A percentile compares a stretch with the other conserved stretches of the same genome.
Conservation (phyloP, 2,113 vertebrate species). For the Spizaetus ornatus region DNA sequence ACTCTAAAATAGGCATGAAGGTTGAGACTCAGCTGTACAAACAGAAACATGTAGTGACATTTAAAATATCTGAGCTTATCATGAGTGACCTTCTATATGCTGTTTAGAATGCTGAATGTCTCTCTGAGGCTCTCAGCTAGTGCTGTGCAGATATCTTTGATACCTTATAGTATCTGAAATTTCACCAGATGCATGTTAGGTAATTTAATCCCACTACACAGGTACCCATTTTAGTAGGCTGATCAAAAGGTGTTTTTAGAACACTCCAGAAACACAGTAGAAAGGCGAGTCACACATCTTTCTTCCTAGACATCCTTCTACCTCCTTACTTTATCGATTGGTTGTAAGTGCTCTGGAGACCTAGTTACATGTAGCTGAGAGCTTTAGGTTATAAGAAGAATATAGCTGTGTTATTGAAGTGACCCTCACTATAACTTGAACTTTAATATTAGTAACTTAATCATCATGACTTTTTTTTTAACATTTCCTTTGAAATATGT, state of each 20-base stretch:
- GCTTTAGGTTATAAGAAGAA: not conserved
- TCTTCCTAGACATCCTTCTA: not conserved
- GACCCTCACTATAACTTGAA: not conserved
- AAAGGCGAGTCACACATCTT: not conserved
- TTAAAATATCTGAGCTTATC: not conserved
- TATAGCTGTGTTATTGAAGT: not conserved
- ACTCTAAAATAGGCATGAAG: not conserved
- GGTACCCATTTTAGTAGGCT: not conserved
- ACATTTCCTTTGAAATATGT: not conserved
- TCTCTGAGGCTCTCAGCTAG: not conserved
- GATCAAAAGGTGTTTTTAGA: not conserved
- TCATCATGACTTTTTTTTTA: not conserved
- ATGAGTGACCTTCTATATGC: not conserved
- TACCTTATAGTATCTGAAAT: not conserved
- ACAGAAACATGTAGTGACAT: not conserved
- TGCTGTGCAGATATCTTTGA: not conserved
- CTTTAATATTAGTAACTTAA: not conserved
- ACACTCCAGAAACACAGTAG: not conserved
- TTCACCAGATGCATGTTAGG: not conserved
- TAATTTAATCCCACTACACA: not conserved
- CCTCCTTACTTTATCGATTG: rapidly evolving
- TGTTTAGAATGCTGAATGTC: not conserved
- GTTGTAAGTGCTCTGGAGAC: not conserved
- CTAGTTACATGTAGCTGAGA: not conserved
- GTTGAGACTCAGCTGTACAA: not conserved